Evolutionary conservation across 2,797 vertebrate genomes (phyloP).

Genomic region (Centropyge bicolor): DNA sequence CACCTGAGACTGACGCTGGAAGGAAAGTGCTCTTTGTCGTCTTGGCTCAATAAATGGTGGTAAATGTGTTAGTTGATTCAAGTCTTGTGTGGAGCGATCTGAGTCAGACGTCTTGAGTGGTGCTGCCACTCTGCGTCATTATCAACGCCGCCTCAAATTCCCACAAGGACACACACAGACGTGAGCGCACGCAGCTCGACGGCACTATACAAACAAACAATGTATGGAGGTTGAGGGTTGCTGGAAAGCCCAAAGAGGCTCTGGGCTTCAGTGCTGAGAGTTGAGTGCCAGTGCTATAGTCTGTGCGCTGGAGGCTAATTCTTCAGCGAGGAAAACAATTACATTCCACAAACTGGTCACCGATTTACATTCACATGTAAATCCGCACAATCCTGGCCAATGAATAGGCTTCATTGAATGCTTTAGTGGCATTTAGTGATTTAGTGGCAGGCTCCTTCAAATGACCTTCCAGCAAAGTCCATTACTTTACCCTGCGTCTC

Average conservation of each 20-base stretch:
- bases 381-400: constrained; percentile 41
- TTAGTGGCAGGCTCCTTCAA: constrained; percentile 73
- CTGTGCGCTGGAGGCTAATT: constrained; percentile 5
- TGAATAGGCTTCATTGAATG: constrained; percentile 53
- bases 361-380: constrained; percentile 66
- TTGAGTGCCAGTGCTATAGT: not conserved
- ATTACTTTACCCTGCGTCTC: constrained; percentile 62
- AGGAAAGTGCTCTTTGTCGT: constrained; percentile 36
- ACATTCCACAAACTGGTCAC: constrained; percentile 36
- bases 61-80: constrained; percentile 37
- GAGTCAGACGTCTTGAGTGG: constrained; percentile 43
- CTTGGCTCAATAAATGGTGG: constrained; percentile 15
- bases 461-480: constrained; percentile 73
- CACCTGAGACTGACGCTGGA: not conserved
- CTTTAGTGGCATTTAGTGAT: constrained; percentile 66
- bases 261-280: not conserved
- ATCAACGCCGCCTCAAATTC: constrained; percentile 8
- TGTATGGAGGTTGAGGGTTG: constrained; percentile 9
- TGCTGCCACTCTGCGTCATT: constrained; percentile 36
- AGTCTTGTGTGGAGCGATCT: constrained; percentile 16
- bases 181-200: not conserved
- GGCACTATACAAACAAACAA: constrained; percentile 14
- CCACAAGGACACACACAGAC: constrained; percentile 3
- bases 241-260: not conserved
- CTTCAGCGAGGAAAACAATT: too few species aligned